A percentile compares a stretch with the other conserved stretches of the same genome.
Evolutionary conservation across 2,797 vertebrate genomes (phyloP).

Genomic region (Labeo calbasu): DNA sequence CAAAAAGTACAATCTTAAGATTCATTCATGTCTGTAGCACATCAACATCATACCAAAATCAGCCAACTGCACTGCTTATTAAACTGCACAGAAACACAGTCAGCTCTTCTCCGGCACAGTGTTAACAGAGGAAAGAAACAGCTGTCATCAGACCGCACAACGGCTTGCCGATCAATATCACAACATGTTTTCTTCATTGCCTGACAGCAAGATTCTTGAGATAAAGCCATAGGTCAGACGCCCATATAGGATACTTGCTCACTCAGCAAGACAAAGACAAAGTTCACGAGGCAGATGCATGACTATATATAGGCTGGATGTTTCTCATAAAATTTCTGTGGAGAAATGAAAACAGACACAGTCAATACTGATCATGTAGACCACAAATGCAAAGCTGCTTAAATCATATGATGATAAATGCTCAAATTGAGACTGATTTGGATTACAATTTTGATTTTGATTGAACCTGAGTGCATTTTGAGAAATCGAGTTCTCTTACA

Average conservation of each 20-base stretch:
- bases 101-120: background rate
- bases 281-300: background rate
- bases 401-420: background rate
- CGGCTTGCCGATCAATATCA: background rate
- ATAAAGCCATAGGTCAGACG: slow-evolving; percentile 1
- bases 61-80: background rate
- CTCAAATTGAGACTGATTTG: background rate
- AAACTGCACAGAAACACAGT: background rate
- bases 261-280: background rate
- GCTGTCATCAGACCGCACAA: slow-evolving; percentile 10
- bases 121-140: background rate
- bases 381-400: background rate
- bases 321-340: background rate
- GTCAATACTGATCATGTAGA: background rate
- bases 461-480: background rate
- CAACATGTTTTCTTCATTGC: background rate
- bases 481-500: background rate
- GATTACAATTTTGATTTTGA: background rate
- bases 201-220: slow-evolving; percentile 1
- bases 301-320: background rate
- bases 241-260: background rate
- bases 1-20: background rate
- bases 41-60: no score
- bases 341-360: background rate
- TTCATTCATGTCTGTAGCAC: background rate